These are phyloP conservation scores for Malurus splendens DNA, from an alignment of 2,797 vertebrate genomes.

Conservation along the genomic window DNA sequence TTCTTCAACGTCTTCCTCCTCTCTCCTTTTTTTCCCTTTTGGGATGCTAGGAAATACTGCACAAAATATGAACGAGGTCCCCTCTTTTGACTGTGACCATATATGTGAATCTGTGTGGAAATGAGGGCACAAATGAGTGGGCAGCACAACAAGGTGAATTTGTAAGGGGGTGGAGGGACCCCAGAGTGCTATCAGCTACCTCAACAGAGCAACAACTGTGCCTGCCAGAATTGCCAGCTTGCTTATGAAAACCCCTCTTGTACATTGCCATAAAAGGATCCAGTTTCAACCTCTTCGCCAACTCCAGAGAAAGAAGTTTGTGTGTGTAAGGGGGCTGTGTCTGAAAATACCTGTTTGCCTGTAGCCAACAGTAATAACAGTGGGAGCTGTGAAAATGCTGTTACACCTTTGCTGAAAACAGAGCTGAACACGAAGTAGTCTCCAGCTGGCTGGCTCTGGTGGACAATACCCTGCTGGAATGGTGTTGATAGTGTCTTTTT, in stretches of 20 bases:
- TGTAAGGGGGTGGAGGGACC: background rate
- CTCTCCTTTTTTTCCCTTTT: background rate
- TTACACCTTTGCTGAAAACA: background rate
- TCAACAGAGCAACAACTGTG: background rate
- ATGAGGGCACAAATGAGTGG: background rate
- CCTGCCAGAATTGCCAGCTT: background rate
- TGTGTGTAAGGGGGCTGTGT: background rate
- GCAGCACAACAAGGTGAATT: background rate
- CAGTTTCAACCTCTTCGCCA: background rate
- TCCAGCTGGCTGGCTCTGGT: background rate
- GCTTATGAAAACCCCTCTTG: conserved; percentile 9
- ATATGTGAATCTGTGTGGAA: background rate
- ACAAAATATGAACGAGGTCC: background rate
- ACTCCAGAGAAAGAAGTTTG: background rate
- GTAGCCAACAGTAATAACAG: background rate
- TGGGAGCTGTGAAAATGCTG: background rate
- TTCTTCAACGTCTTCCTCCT: background rate
- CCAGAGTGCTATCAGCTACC: background rate
- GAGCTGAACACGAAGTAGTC: background rate
- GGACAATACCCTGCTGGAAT: background rate
- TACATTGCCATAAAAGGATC: conserved; percentile 6
- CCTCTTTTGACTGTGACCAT: background rate
- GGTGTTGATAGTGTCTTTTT: background rate
- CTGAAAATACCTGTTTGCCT: background rate
- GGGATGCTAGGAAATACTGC: background rate